phyloP scores from a whole-genome alignment of 2,888 invertebrate species.

The Chrysomela aeneicollis region DNA sequence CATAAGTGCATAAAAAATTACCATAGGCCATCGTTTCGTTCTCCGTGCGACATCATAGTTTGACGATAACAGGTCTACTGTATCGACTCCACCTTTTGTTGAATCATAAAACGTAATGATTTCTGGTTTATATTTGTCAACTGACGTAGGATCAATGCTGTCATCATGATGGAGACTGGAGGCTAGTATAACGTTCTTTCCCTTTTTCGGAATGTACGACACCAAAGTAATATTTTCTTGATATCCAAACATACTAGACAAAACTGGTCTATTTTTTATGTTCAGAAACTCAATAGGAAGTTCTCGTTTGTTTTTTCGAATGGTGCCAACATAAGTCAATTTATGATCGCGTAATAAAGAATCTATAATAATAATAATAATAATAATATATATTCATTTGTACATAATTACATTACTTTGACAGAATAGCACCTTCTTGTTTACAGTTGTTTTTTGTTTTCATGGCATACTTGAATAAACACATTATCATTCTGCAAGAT shows the following conservation, averaged over 20 bases:
- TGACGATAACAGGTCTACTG: conserved; percentile 39
- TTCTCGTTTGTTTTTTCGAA: too few relatives aligned
- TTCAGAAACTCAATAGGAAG: not conserved
- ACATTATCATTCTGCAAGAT: too few relatives aligned
- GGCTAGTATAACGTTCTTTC: conserved; percentile 37
- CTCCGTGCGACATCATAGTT: conserved; percentile 9
- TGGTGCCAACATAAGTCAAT: too few relatives aligned
- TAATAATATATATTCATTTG: too few relatives aligned
- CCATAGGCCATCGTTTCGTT: conserved; percentile 6
- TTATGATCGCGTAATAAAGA: too few relatives aligned
- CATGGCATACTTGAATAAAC: too few relatives aligned
- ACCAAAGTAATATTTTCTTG: conserved; percentile 11
- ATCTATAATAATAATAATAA: too few relatives aligned
- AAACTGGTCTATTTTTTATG: conserved; percentile 17
- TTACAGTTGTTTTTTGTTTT: too few relatives aligned
- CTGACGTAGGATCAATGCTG: conserved; percentile 23
- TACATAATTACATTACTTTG: too few relatives aligned
- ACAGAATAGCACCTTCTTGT: too few relatives aligned
- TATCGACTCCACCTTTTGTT: conserved; percentile 48
- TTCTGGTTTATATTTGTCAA: conserved; percentile 36
- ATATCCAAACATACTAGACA: conserved; percentile 15
- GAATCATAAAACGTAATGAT: conserved; percentile 45
- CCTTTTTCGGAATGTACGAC: conserved; percentile 20
- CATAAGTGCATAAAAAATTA: conserved; percentile 8
- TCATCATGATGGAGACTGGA: conserved; percentile 38